Evolutionary conservation across 1,140 invertebrate genomes (phyloP), one percentile per base, ranked within the genome.

Genomic region (Eupeodes corollae): DNA sequence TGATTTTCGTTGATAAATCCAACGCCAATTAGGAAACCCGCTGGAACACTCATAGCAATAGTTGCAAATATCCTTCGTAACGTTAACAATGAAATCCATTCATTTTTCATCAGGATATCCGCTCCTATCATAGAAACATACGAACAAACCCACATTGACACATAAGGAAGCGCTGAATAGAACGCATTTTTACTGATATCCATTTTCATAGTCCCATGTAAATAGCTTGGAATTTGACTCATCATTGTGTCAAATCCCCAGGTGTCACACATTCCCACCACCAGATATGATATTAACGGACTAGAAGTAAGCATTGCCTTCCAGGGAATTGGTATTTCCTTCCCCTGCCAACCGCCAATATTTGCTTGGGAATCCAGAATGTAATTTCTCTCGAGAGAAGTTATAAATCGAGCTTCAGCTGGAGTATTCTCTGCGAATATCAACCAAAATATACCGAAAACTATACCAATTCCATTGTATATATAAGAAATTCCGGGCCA

Each of bases 241-340:
- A 97, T 72, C 33, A 98, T 73, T 6, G 88, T 94, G 76, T 91
- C 95, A 67, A 90, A 93, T 1, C 90, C 91, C 92, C 91, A 97
- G 61, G 91, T 91, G 59, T 93, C 85, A 0, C 87, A 82, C 58
- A 86, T 85, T 60, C 96, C 90, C 0, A 79, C 80, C 1, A 89
- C 70, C n/a, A 90, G 75, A 10, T 94, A 72, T 0, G 90, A 84
- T 82, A 84, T 87, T 52, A 96, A 80, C 1, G 91, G 84, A 3
- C 80, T 48, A 3, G 86, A 90, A 0, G 76, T 84, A 0, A 86
- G 70, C 34, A 94, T 86, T 14, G 72, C 59, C 41, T 64, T 71
- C 86, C 86, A 91, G 8, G 88, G 88, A 40, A 31, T 26, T 13
- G n/a, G 3, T 9, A 52, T 58, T 39, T 57, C 44, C 34, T 15